A percentile compares a stretch with the other conserved stretches of the same genome.
These are phyloP conservation scores for Gephyroberyx darwinii DNA, from an alignment of 2,797 vertebrate species.

Conservation along the genomic window DNA sequence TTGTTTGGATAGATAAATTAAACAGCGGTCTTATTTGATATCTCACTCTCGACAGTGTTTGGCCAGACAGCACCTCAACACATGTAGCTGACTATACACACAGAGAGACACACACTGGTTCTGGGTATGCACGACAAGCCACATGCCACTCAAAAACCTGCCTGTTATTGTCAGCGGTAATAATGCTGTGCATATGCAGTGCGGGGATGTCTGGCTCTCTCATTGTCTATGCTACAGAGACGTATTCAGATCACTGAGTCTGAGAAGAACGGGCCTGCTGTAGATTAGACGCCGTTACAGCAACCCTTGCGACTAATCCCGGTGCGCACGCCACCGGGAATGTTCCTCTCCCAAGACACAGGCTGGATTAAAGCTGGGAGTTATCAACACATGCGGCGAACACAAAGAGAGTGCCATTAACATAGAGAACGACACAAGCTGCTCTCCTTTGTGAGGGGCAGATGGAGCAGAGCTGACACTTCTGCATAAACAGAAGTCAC, in stretches of 20 bases:
- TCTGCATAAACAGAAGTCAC: slow-evolving; percentile 76
- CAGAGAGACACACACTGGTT: slow-evolving; percentile 30
- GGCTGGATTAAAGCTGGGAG: slow-evolving; percentile 74
- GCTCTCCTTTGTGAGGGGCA: slow-evolving; percentile 65
- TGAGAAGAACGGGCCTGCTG: slow-evolving; percentile 60
- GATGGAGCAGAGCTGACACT: slow-evolving; percentile 47
- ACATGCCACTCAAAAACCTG: slow-evolving; percentile 58
- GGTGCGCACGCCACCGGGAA: slow-evolving; percentile 44
- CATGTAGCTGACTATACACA: slow-evolving; percentile 14
- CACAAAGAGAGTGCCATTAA: slow-evolving; percentile 72
- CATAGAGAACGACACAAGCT: slow-evolving; percentile 73
- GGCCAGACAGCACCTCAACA: slow-evolving; percentile 35
- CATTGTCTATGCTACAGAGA: slow-evolving; percentile 59
- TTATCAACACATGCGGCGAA: slow-evolving; percentile 63
- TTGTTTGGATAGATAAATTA: slow-evolving; percentile 57
- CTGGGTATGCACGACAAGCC: slow-evolving; percentile 48
- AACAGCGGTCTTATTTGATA: slow-evolving; percentile 66
- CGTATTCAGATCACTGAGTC: slow-evolving; percentile 45
- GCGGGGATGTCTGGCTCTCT: slow-evolving; percentile 44
- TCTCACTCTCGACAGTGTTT: slow-evolving; percentile 45
- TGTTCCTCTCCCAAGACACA: slow-evolving; percentile 66
- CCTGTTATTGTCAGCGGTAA: slow-evolving; percentile 55
- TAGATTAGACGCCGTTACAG: slow-evolving; percentile 75
- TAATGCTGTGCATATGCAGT: slow-evolving; percentile 60
- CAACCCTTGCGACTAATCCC: slow-evolving; percentile 78